Percentiles rank a stretch among this genome's conserved stretches.
phyloP scores from a whole-genome alignment of 2,113 vertebrate genomes.

The rabbit (Oryctolagus cuniculus) region mOryCun1.1 NC_091443.1:50317001-50317500 shows the following conservation, averaged over 20 bases:
- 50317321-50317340: background rate
- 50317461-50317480: slow-evolving; percentile 21
- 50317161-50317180: background rate
- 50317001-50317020: background rate
- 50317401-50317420: background rate
- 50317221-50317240: background rate
- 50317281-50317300: background rate
- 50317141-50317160: background rate
- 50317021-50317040: background rate
- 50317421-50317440: slow-evolving; percentile 40
- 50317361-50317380: background rate
- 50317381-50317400: background rate
- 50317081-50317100: background rate
- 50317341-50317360: background rate
- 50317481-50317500: background rate
- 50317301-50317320: background rate
- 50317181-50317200: background rate
- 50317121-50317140: background rate
- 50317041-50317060: background rate
- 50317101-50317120: background rate
- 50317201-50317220: background rate
- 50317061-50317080: background rate
- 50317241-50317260: background rate
- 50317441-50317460: background rate
- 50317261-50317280: background rate